Percentiles rank a stretch among this genome's conserved stretches.
These are phyloP conservation scores for Hafferia zeledoni DNA, from an alignment of 2,797 vertebrate species.

Conservation along the genomic window DNA sequence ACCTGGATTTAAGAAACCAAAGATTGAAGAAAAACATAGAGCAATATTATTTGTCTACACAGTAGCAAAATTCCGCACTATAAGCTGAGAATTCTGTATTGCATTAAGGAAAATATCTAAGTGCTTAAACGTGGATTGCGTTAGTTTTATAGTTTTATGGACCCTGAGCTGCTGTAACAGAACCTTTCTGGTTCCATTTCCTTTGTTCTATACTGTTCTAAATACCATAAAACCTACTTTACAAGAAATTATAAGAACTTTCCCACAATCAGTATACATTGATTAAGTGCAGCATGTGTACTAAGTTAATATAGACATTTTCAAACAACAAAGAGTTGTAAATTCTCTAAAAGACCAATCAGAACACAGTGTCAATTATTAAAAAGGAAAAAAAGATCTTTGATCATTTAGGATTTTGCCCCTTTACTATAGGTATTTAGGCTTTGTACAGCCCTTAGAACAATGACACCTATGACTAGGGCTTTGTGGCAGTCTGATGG, in stretches of 20 bases:
- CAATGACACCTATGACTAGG: neutral
- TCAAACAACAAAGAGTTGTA: neutral
- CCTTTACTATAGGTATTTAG: neutral
- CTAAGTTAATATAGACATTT: neutral
- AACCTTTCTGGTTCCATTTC: neutral
- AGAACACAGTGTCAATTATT: neutral
- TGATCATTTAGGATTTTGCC: neutral
- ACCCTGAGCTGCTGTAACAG: neutral
- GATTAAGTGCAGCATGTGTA: neutral
- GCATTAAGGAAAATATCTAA: neutral
- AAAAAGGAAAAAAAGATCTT: neutral
- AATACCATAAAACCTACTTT: neutral
- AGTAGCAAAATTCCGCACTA: neutral
- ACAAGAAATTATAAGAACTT: neutral
- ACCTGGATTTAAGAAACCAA: neutral
- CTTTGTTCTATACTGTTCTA: neutral
- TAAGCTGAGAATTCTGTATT: neutral
- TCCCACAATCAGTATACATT: neutral
- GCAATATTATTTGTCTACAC: neutral
- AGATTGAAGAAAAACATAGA: neutral
- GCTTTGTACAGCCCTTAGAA: neutral
- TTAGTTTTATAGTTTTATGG: slow-evolving; percentile 1
- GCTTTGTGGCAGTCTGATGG: neutral
- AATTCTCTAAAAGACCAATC: neutral
- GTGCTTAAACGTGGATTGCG: neutral